A percentile compares a stretch with the other conserved stretches of the same genome.
phyloP scores from a whole-genome alignment of 2,797 vertebrate species.

The Rhabdophis nuchalis region DNA sequence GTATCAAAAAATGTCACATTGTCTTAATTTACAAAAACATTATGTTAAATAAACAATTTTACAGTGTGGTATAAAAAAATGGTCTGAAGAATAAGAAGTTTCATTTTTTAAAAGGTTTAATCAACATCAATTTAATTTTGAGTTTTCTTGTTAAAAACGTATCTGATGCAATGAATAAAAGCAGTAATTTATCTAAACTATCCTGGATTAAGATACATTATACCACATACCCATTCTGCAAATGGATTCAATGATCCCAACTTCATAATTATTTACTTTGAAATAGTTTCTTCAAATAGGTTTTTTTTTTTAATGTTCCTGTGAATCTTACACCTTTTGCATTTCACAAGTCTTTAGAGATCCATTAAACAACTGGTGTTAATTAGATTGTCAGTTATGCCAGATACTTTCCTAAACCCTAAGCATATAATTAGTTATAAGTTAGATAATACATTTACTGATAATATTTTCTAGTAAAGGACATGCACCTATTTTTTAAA shows the following conservation, averaged over 20 bases:
- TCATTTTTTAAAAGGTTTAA: not conserved
- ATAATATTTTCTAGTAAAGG: constrained; percentile 47
- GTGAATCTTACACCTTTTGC: constrained; percentile 48
- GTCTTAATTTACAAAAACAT: not conserved
- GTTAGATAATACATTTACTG: constrained; percentile 55
- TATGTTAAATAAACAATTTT: not conserved
- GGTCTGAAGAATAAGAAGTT: not conserved
- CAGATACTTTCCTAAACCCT: constrained; percentile 65
- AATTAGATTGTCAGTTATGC: constrained; percentile 64
- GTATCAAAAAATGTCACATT: not conserved
- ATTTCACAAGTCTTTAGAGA: constrained; percentile 57
- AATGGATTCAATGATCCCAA: not conserved
- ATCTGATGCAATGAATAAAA: not conserved
- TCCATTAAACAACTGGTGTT: constrained; percentile 62
- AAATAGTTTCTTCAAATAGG: constrained; percentile 21
- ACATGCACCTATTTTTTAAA: not conserved
- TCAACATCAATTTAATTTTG: not conserved
- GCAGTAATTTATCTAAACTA: not conserved
- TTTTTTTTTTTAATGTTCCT: constrained; percentile 14
- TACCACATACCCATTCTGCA: not conserved
- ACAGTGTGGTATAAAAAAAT: not conserved
- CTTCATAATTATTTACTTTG: constrained; percentile 53
- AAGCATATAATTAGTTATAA: constrained; percentile 57
- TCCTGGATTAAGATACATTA: not conserved
- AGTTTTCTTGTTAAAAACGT: not conserved